Evolutionary conservation across 2,888 invertebrate species (phyloP).

Genomic region (Acleris emargana): DNA sequence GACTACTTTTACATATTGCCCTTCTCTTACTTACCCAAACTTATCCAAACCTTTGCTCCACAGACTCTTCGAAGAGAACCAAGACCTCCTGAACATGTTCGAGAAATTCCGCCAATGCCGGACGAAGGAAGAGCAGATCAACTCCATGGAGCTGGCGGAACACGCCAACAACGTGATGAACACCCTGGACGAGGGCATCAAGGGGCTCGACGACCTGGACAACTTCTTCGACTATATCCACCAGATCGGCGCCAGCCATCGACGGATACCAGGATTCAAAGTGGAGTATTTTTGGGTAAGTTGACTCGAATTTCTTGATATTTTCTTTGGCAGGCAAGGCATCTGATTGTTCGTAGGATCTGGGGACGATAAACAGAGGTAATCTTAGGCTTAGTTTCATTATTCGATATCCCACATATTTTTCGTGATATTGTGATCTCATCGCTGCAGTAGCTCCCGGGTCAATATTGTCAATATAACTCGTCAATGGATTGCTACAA

Average conservation of each 20-base stretch:
- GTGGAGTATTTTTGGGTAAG: constrained; percentile 95
- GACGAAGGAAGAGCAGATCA: constrained; percentile 91
- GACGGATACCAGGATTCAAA: constrained; percentile 93
- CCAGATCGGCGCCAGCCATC: constrained; percentile 92
- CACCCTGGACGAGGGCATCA: constrained; percentile 94
- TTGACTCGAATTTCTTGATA: too few species aligned
- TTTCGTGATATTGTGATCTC: too few species aligned
- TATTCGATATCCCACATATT: too few species aligned
- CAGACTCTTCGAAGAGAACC: constrained; percentile 94
- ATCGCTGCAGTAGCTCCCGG: too few species aligned
- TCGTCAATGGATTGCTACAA: too few species aligned
- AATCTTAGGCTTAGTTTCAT: too few species aligned
- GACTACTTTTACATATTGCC: too few species aligned
- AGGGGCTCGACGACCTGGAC: constrained; percentile 93
- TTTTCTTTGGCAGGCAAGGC: too few species aligned
- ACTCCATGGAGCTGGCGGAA: constrained; percentile 92
- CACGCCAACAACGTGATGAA: constrained; percentile 96
- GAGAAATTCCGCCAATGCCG: constrained; percentile 91
- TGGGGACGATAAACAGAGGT: too few species aligned
- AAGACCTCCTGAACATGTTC: constrained; percentile 90
- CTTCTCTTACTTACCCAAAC: too few species aligned
- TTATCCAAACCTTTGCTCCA: constrained; percentile 34
- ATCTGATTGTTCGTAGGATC: too few species aligned
- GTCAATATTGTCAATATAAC: too few species aligned
- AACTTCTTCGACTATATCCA: constrained; percentile 92